phyloP scores from a whole-genome alignment of 1,140 invertebrate species.

The Ostrea denselamellosa region DNA sequence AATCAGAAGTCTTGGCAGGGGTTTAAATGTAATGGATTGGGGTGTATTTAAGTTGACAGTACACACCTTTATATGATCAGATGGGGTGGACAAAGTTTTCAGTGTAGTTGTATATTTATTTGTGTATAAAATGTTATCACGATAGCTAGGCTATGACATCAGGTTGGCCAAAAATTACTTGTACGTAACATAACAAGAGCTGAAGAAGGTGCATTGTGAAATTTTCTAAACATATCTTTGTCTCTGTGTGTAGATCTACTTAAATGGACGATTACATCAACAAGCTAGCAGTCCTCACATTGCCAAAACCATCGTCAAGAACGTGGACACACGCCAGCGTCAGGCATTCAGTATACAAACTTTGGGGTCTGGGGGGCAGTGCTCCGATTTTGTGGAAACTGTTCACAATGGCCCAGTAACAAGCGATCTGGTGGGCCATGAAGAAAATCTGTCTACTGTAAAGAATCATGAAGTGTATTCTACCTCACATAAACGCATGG shows the following conservation, averaged over 20 bases:
- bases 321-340: slow-evolving; percentile 58
- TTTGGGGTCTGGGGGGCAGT: slow-evolving; percentile 63
- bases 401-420: background rate
- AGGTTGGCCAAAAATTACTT: too few species aligned
- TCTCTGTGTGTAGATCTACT: slow-evolving; percentile 64
- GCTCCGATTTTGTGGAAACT: slow-evolving; percentile 65
- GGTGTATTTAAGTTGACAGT: too few species aligned
- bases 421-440: background rate
- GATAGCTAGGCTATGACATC: too few species aligned
- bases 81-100: too few species aligned
- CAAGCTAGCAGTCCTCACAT: slow-evolving; percentile 64
- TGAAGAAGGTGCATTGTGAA: background rate
- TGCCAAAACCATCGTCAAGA: slow-evolving; percentile 68
- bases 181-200: too few species aligned
- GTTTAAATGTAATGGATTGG: too few species aligned
- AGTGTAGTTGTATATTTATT: too few species aligned
- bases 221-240: background rate
- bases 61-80: too few species aligned
- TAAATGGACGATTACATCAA: slow-evolving; percentile 65
- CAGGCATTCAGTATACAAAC: slow-evolving; percentile 72
- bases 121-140: too few species aligned
- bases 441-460: background rate
- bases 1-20: too few species aligned
- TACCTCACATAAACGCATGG: slow-evolving; percentile 11
- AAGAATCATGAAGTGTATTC: slow-evolving; percentile 7